phyloP scores from a whole-genome alignment of 2,113 vertebrate species.

The Pogona vitticeps region DNA sequence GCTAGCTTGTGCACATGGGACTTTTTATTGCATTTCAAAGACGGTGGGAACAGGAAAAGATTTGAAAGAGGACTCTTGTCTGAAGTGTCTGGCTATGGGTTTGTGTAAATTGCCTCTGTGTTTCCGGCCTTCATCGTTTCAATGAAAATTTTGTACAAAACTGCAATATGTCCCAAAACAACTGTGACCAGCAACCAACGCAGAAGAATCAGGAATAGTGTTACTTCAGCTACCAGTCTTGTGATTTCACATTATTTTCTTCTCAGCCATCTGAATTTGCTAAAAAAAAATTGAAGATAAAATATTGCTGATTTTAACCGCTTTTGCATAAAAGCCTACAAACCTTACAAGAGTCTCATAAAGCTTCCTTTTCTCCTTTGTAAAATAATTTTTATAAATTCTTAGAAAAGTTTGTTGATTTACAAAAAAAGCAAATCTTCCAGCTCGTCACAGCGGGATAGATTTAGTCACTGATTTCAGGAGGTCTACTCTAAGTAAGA shows the following conservation, averaged over 20 bases:
- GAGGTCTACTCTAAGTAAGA: neutral
- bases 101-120: neutral
- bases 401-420: neutral
- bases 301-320: neutral
- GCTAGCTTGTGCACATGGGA: neutral
- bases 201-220: neutral
- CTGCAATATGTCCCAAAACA: neutral
- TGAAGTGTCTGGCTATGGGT: slow-evolving; percentile 14
- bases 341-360: neutral
- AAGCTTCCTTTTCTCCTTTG: neutral
- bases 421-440: neutral
- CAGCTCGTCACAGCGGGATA: neutral
- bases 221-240: neutral
- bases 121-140: neutral
- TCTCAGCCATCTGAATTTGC: neutral
- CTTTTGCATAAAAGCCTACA: neutral
- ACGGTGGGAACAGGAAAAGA: neutral
- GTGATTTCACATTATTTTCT: neutral
- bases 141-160: neutral
- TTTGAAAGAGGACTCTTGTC: slow-evolving; percentile 1
- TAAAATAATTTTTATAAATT: neutral
- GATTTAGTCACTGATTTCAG: neutral
- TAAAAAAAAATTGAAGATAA: neutral
- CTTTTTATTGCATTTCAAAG: slow-evolving; percentile 45
- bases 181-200: neutral